Conservation (phyloP, 2,797 vertebrate species). For the Rallus crepitans region DNA sequence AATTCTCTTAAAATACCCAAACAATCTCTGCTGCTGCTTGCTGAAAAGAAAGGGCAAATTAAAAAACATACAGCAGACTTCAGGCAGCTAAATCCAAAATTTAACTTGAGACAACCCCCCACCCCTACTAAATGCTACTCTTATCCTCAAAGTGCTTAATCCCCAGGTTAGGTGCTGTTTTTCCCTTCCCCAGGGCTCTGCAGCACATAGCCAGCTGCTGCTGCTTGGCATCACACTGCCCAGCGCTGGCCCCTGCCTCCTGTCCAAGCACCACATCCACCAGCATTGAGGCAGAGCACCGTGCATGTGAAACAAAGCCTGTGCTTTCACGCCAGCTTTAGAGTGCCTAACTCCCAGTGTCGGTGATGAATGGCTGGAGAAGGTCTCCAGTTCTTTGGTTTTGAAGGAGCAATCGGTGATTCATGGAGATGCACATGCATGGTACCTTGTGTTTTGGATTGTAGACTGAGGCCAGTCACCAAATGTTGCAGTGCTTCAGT, state of each 20-base stretch:
- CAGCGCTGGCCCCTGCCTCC: not conserved
- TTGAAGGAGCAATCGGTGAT: not conserved
- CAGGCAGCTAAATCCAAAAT: not conserved
- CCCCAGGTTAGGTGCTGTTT: not conserved
- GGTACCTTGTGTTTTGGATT: not conserved
- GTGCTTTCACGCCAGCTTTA: not conserved
- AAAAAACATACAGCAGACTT: not conserved
- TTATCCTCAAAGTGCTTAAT: not conserved
- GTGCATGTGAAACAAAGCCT: not conserved
- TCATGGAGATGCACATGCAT: fast-evolving
- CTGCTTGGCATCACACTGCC: not conserved
- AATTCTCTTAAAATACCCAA: not conserved
- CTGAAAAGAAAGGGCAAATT: not conserved
- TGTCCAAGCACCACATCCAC: not conserved
- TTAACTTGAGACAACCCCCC: not conserved
- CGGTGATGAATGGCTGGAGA: not conserved
- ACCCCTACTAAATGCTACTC: not conserved
- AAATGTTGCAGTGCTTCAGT: not conserved
- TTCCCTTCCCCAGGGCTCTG: not conserved
- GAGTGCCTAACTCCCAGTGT: not conserved
- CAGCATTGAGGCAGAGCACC: not conserved
- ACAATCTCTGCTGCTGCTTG: not conserved
- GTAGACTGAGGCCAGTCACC: not conserved
- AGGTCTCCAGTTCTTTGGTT: not conserved
- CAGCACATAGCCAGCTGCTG: not conserved